Evolutionary conservation across 2,113 vertebrate genomes (phyloP).

Genomic region (Dipodomys spectabilis): DNA sequence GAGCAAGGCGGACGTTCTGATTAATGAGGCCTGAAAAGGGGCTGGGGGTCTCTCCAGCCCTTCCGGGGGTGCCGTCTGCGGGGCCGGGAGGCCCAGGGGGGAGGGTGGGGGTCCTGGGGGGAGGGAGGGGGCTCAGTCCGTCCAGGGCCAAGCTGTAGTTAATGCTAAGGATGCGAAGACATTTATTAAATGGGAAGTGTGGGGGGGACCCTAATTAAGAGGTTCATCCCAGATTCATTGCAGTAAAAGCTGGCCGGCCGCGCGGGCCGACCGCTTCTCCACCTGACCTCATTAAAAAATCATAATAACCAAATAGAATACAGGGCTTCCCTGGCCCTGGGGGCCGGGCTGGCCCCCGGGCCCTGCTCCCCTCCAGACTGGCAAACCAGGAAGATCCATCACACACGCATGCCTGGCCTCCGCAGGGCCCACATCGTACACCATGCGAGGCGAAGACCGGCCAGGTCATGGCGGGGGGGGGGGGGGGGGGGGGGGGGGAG

Average conservation of each 20-base stretch:
- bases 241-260: not conserved
- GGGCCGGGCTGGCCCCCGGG: not conserved
- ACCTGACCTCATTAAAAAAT: constrained; percentile 71
- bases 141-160: constrained; percentile 19
- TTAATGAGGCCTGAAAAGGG: constrained; percentile 84
- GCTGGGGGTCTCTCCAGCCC: constrained; percentile 63
- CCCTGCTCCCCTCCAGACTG: not conserved
- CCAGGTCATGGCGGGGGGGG: constrained; percentile 3
- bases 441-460: constrained; percentile 54
- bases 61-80: constrained; percentile 69
- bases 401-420: not conserved
- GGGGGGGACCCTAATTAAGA: constrained; percentile 58
- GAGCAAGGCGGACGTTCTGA: constrained; percentile 65
- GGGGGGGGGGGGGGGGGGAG: too few species aligned
- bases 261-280: constrained; percentile 14
- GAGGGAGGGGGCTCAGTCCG: not conserved
- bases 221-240: constrained; percentile 38
- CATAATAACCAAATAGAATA: constrained; percentile 70
- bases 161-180: constrained; percentile 47
- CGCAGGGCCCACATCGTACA: not conserved
- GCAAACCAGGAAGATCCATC: constrained; percentile 17
- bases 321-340: not conserved
- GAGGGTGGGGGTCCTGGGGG: not conserved
- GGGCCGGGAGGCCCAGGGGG: not conserved
- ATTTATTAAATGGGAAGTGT: constrained; percentile 56